phyloP scores from a whole-genome alignment of 1,140 invertebrate genomes.

The Aphaenogaster ashmeadi region DNA sequence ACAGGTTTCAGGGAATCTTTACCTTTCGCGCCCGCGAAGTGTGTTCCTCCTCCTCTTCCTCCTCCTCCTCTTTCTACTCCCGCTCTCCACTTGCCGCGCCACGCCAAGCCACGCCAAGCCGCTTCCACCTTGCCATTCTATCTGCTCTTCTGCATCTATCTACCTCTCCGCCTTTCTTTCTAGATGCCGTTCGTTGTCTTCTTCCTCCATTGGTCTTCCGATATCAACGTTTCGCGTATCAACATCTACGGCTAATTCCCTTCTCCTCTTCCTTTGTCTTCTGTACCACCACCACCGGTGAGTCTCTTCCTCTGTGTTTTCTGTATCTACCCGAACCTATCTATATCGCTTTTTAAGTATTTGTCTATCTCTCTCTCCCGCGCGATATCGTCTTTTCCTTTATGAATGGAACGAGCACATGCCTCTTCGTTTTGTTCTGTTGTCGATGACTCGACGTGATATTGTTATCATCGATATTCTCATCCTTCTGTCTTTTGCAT shows the following conservation, averaged over 20 bases:
- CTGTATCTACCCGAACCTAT: neutral
- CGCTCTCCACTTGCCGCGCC: neutral
- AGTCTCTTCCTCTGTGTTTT: conserved; percentile 17
- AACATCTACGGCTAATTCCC: neutral
- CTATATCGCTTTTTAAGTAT: conserved; percentile 13
- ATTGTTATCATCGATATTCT: conserved; percentile 1
- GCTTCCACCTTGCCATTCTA: conserved; percentile 44
- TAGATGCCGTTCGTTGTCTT: conserved; percentile 41
- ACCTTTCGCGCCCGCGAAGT: conserved; percentile 72
- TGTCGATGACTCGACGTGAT: neutral
- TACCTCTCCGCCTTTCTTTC: conserved; percentile 1
- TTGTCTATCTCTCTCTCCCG: neutral
- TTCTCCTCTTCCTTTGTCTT: neutral
- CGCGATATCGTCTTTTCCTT: neutral
- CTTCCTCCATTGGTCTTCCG: conserved; percentile 6
- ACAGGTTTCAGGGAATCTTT: conserved; percentile 79
- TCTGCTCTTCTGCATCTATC: conserved; percentile 28
- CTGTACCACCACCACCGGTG: neutral
- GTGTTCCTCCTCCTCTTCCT: conserved; percentile 30
- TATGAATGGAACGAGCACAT: neutral
- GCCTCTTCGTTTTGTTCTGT: neutral
- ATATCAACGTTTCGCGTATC: conserved; percentile 39
- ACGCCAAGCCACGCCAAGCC: neutral
- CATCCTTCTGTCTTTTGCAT: neutral
- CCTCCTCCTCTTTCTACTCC: neutral